Evolutionary conservation across 30 jellyfish, hydroid and myxozoan genomes (phyloP).

Genomic region (Nemopilema nomurai): DNA sequence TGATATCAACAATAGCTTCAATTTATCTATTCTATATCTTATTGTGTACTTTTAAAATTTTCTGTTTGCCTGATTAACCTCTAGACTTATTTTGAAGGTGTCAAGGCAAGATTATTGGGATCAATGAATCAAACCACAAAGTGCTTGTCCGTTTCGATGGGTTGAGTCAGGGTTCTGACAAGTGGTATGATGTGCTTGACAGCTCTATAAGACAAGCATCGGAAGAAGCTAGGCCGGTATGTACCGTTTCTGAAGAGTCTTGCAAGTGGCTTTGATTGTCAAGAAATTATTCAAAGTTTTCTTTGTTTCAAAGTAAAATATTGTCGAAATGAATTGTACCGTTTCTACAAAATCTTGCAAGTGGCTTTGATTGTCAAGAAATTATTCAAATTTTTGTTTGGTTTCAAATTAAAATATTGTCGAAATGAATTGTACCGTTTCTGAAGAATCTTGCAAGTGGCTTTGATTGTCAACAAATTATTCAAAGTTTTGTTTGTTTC

Average conservation of each 20-base stretch:
- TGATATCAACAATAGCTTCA: background rate
- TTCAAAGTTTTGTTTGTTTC: no score
- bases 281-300: no score
- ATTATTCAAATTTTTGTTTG: no score
- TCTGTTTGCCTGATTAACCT: background rate
- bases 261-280: background rate
- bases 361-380: no score
- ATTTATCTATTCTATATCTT: no score
- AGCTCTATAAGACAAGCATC: slow-evolving; percentile 4
- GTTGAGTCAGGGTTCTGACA: slow-evolving; percentile 80
- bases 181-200: slow-evolving; percentile 52
- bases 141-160: slow-evolving; percentile 81
- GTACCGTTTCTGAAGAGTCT: background rate
- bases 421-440: no score
- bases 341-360: no score
- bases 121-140: slow-evolving; percentile 48
- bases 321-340: no score
- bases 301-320: no score
- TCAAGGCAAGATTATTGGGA: slow-evolving; percentile 69
- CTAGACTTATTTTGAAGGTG: slow-evolving; percentile 43
- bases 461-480: no score
- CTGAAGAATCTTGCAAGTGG: no score
- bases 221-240: slow-evolving; percentile 1
- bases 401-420: no score
- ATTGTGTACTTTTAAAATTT: background rate